Conservation (phyloP, 2,113 vertebrate genomes). For the Chlorodrepanis virens region DNA sequence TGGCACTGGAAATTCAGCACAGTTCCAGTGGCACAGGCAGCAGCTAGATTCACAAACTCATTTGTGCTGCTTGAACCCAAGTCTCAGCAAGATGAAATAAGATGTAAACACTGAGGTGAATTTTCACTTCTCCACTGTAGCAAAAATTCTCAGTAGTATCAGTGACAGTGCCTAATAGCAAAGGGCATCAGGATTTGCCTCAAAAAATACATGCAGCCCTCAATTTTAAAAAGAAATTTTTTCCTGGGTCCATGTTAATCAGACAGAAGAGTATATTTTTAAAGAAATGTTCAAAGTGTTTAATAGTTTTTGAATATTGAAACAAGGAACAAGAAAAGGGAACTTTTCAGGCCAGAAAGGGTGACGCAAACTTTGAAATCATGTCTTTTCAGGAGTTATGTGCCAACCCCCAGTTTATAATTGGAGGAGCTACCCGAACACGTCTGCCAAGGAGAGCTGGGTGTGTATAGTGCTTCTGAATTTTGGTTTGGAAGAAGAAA, state of each 20-base stretch:
- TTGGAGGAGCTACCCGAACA: constrained; percentile 83
- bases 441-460: constrained; percentile 84
- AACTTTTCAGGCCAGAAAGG: not conserved
- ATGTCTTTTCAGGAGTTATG: constrained; percentile 81
- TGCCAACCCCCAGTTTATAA: constrained; percentile 82
- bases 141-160: not conserved
- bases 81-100: not conserved
- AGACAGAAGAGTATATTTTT: not conserved
- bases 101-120: rapidly evolving
- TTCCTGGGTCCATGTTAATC: not conserved
- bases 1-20: not conserved
- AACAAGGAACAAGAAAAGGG: not conserved
- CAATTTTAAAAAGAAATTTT: not conserved
- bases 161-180: not conserved
- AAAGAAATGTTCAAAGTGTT: not conserved
- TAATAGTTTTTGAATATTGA: not conserved
- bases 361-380: not conserved
- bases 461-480: constrained; percentile 62
- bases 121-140: not conserved
- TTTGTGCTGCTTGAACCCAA: not conserved
- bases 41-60: not conserved
- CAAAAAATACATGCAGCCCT: not conserved
- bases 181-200: not conserved
- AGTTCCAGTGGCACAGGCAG: not conserved
- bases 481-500: not conserved